Evolutionary conservation across 2,797 vertebrate species (phyloP).

Genomic region (Heteromormyrus szaboi): DNA sequence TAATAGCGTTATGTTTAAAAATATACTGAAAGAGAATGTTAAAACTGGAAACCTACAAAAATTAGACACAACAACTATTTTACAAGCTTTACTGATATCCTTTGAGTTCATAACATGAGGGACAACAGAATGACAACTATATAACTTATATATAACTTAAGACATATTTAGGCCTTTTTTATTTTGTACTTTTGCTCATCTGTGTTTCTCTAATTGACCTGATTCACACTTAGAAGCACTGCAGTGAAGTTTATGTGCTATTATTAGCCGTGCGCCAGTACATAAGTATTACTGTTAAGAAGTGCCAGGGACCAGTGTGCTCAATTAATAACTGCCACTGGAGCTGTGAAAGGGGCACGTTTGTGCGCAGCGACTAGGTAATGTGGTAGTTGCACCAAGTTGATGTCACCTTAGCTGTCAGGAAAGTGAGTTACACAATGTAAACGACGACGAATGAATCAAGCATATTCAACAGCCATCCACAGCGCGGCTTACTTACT

Average conservation of each 20-base stretch:
- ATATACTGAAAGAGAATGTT: neutral
- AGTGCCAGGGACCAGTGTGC: neutral
- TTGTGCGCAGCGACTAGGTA: neutral
- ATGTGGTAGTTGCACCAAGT: neutral
- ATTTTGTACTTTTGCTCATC: neutral
- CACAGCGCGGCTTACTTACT: neutral
- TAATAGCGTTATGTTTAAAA: neutral
- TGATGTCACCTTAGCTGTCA: constrained; percentile 4
- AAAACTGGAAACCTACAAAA: neutral
- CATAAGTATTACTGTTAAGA: constrained; percentile 1
- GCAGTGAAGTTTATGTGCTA: neutral
- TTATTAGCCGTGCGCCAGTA: neutral
- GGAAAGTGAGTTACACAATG: neutral
- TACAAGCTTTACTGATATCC: neutral
- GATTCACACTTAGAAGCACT: neutral
- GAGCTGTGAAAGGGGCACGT: neutral
- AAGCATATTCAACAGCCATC: neutral
- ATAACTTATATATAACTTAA: neutral
- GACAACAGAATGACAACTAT: neutral
- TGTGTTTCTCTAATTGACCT: neutral
- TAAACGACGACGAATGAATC: neutral
- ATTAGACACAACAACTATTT: neutral
- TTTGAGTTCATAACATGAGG: neutral
- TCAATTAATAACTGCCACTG: constrained; percentile 1
- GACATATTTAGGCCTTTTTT: neutral